Percentiles rank a stretch among this genome's conserved stretches.
phyloP scores from a whole-genome alignment of 2,888 invertebrate genomes.

The Encarsia formosa region DNA sequence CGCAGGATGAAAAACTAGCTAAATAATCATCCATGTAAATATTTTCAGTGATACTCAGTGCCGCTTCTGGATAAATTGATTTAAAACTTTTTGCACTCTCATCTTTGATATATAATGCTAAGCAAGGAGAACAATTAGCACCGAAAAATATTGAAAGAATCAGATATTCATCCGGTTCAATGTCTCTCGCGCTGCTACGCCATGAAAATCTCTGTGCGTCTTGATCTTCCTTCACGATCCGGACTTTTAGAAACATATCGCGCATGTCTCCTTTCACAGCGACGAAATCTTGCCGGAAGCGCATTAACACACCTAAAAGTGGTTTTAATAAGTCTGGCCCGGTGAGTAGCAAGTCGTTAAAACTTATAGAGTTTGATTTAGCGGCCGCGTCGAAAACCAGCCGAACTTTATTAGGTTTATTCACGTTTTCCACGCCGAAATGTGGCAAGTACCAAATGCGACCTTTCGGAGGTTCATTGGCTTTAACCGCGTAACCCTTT shows the following conservation, averaged over 20 bases:
- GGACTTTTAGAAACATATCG: slow-evolving; percentile 9
- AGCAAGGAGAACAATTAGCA: slow-evolving; percentile 3
- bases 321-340: slow-evolving; percentile 1
- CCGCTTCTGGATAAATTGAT: slow-evolving; percentile 28
- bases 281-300: background rate
- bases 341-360: background rate
- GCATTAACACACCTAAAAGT: background rate
- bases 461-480: background rate
- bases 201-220: slow-evolving; percentile 4
- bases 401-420: slow-evolving; percentile 1
- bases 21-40: slow-evolving; percentile 34
- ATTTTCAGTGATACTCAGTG: slow-evolving; percentile 29
- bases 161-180: background rate
- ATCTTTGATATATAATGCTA: slow-evolving; percentile 30
- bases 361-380: background rate
- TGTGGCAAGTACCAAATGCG: background rate
- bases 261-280: slow-evolving; percentile 4
- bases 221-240: background rate
- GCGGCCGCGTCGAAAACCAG: slow-evolving; percentile 8
- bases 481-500: background rate
- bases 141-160: slow-evolving; percentile 3
- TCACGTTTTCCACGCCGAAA: background rate
- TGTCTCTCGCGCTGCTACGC: background rate
- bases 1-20: slow-evolving; percentile 23
- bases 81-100: slow-evolving; percentile 27